These are phyloP conservation scores for Podabrus alpinus DNA, from an alignment of 2,888 invertebrate genomes.

Conservation along the genomic window DNA sequence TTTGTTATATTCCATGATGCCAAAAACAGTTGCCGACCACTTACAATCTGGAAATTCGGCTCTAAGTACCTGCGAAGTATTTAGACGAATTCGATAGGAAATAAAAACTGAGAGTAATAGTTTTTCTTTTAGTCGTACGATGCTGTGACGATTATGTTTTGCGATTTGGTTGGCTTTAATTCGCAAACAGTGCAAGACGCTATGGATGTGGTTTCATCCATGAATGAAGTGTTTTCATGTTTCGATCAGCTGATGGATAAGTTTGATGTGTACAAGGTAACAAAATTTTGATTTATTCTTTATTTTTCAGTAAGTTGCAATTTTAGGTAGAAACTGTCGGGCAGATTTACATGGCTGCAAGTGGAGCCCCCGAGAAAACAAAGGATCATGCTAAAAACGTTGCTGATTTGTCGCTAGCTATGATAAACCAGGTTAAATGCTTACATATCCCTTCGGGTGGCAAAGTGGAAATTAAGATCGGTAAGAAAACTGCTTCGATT, in stretches of 20 bases:
- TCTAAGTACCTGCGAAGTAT: constrained; percentile 78
- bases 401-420: constrained; percentile 77
- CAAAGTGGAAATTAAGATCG: constrained; percentile 67
- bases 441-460: constrained; percentile 65
- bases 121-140: constrained; percentile 68
- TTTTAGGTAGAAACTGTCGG: constrained; percentile 89
- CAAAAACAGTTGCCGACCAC: constrained; percentile 80
- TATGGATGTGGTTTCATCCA: constrained; percentile 81
- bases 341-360: constrained; percentile 89
- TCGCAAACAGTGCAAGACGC: constrained; percentile 64
- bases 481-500: constrained; percentile 47
- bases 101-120: neutral
- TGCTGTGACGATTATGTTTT: constrained; percentile 78
- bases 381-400: constrained; percentile 76
- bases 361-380: constrained; percentile 81
- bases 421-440: constrained; percentile 70
- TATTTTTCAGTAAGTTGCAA: neutral
- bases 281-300: neutral
- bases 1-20: constrained; percentile 90
- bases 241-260: constrained; percentile 84
- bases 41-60: constrained; percentile 76
- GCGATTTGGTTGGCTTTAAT: constrained; percentile 68
- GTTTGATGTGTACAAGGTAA: constrained; percentile 85
- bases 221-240: constrained; percentile 84
- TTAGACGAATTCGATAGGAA: neutral